Percentiles rank a stretch among this genome's conserved stretches.
Conservation (phyloP, 1,140 invertebrate genomes). For the Heliconius hewitsoni region DNA sequence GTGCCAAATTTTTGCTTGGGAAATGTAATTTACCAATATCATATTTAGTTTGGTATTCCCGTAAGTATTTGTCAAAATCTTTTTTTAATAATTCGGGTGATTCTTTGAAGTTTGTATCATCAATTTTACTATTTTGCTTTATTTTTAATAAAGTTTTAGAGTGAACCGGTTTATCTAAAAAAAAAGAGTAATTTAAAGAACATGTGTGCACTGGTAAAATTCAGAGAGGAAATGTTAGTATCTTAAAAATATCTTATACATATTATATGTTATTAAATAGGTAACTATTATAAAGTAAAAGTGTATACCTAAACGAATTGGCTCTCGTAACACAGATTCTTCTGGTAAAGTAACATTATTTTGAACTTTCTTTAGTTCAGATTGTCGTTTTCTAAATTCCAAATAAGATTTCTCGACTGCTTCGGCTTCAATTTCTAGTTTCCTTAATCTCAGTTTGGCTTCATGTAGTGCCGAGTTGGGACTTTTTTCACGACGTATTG, state of each 20-base stretch:
- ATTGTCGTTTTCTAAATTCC: slow-evolving; percentile 53
- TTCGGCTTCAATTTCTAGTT: slow-evolving; percentile 71
- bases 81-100: slow-evolving; percentile 37
- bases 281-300: not conserved
- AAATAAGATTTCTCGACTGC: slow-evolving; percentile 66
- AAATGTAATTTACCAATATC: slow-evolving; percentile 43
- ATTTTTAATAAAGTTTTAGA: not conserved
- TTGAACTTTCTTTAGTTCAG: slow-evolving; percentile 26
- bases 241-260: no score
- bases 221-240: no score
- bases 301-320: slow-evolving; percentile 13
- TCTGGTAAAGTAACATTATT: not conserved
- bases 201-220: no score
- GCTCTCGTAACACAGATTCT: not conserved
- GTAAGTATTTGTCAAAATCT: slow-evolving; percentile 62
- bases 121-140: not conserved
- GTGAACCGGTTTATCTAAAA: not conserved
- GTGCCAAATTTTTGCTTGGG: slow-evolving; percentile 45
- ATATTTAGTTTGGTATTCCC: slow-evolving; percentile 51
- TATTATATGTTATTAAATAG: no score
- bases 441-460: slow-evolving; percentile 61
- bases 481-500: slow-evolving; percentile 50
- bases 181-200: not conserved
- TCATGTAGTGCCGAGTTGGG: slow-evolving; percentile 57
- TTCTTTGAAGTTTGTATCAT: slow-evolving; percentile 21